A percentile compares a stretch with the other conserved stretches of the same genome.
phyloP scores from a whole-genome alignment of 1,140 invertebrate species.

The Hormaphis cornu region DNA sequence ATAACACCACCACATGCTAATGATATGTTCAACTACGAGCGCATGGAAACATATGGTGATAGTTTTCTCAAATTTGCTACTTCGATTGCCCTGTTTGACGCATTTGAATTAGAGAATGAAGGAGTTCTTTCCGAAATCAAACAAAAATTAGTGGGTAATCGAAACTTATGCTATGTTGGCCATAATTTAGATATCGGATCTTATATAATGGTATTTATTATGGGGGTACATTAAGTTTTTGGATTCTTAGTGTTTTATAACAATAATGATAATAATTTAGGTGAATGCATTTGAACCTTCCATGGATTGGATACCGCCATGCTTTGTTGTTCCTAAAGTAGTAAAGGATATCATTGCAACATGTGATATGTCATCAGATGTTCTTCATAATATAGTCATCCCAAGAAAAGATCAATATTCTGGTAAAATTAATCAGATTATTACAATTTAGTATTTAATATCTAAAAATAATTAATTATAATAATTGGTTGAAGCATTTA shows the following conservation, averaged over 20 bases:
- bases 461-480: too few relatives aligned
- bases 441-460: neutral
- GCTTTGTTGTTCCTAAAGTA: slow-evolving; percentile 40
- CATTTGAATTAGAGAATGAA: slow-evolving; percentile 59
- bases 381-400: slow-evolving; percentile 45
- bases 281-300: slow-evolving; percentile 35
- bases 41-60: slow-evolving; percentile 78
- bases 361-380: slow-evolving; percentile 40
- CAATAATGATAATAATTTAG: neutral
- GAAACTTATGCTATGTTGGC: slow-evolving; percentile 64
- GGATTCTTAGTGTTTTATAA: neutral
- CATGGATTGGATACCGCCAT: slow-evolving; percentile 51
- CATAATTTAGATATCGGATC: slow-evolving; percentile 44
- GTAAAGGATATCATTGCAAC: slow-evolving; percentile 8
- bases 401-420: slow-evolving; percentile 42
- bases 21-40: slow-evolving; percentile 73
- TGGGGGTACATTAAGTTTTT: neutral
- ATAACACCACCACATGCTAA: slow-evolving; percentile 59
- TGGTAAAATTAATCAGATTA: slow-evolving; percentile 43
- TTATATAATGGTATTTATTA: slow-evolving; percentile 42
- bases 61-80: slow-evolving; percentile 74
- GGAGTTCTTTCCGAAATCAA: slow-evolving; percentile 67
- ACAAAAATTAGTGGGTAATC: slow-evolving; percentile 67
- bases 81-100: slow-evolving; percentile 61
- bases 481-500: too few relatives aligned